Conservation (phyloP, 2,888 invertebrate species). For the Scrobipalpa atriplicella region DNA sequence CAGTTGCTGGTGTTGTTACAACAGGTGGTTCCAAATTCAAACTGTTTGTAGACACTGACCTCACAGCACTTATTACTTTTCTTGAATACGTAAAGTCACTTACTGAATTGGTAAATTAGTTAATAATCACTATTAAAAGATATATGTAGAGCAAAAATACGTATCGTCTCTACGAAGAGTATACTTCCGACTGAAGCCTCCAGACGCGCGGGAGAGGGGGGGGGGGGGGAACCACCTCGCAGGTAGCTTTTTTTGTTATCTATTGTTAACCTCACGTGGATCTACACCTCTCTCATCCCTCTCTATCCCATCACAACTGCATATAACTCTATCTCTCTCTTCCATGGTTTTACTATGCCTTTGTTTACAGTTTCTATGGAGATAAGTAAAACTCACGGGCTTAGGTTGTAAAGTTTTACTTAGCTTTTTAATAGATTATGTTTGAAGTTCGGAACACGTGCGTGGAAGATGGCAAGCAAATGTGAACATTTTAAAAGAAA, state of each 20-base stretch:
- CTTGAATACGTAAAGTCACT: not conserved
- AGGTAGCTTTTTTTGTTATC: slow-evolving; percentile 77
- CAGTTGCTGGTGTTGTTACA: slow-evolving; percentile 53
- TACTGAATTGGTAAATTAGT: not conserved
- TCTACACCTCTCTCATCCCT: slow-evolving; percentile 55
- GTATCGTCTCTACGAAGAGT: slow-evolving; percentile 60
- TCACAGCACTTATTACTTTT: slow-evolving; percentile 49
- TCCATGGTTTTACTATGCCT: slow-evolving; percentile 46
- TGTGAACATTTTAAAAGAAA: slow-evolving; percentile 34
- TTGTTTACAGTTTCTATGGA: slow-evolving; percentile 72
- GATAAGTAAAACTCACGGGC: slow-evolving; percentile 53
- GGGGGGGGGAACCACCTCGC: slow-evolving; percentile 72
- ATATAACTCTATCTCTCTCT: slow-evolving; percentile 48
- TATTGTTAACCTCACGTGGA: slow-evolving; percentile 81
- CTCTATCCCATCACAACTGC: slow-evolving; percentile 44
- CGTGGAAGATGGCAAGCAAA: slow-evolving; percentile 52
- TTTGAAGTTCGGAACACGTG: slow-evolving; percentile 52
- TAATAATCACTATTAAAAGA: slow-evolving; percentile 5
- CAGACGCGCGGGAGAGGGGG: slow-evolving; percentile 50
- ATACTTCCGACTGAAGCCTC: slow-evolving; percentile 58
- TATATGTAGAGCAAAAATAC: slow-evolving; percentile 41
- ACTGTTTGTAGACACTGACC: slow-evolving; percentile 21
- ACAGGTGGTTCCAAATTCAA: slow-evolving; percentile 58
- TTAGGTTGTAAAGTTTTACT: slow-evolving; percentile 55
- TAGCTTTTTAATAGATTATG: slow-evolving; percentile 39